Base-by-base conservation (phyloP, 1,140 invertebrate species). In the Propsilocerus akamusi region DNA sequence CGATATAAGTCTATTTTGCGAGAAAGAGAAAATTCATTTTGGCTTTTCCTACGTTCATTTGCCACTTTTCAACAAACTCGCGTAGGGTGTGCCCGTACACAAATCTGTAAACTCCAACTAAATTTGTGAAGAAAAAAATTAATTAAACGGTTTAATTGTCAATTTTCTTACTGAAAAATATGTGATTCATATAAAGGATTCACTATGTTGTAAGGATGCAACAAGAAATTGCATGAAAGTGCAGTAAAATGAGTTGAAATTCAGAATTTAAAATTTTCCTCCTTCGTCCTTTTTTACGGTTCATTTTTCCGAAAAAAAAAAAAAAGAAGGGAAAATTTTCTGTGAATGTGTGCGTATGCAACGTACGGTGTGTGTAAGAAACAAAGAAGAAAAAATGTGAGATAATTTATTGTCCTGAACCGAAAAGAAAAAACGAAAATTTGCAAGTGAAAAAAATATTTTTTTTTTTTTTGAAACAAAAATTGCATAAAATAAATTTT, bases 31-130 rank as follows among this genome's bases (percentile, higher is more conserved):
- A n/a, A 30, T 8, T 11, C 10, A n/a, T 30, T 17, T 41, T 41
- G 14, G 22, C 22, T 41, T 37, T 41, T 41, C 34, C 34, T 17
- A 41, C 34, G 22, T 41, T 41, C 34, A 41, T 41, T 41, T 41
- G 14, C 34, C 34, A 41, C 34, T 41, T 41, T 41, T 41, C 34
- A 14, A 41, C 34, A 41, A 41, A 20, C 34, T 41, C 34, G 34
- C 14, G 34, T 20, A 41, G 34, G 34, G 34, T 41, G 34, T 41
- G 34, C 34, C 34, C 34, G 34, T 20, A 41, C 34, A 41, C 22
- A 41, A n/a, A 41, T 41, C 34, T 14, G 14, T 20, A 41, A 41
- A 41, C 10, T 37, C 34, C 14, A 20, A 41, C 17, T 14, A 41
- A 20, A 41, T 41, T 41, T 20, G 14, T 8, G 10, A 41, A 41